Conservation (phyloP, 2,888 invertebrate genomes). For the Lutraria lutraria region DNA sequence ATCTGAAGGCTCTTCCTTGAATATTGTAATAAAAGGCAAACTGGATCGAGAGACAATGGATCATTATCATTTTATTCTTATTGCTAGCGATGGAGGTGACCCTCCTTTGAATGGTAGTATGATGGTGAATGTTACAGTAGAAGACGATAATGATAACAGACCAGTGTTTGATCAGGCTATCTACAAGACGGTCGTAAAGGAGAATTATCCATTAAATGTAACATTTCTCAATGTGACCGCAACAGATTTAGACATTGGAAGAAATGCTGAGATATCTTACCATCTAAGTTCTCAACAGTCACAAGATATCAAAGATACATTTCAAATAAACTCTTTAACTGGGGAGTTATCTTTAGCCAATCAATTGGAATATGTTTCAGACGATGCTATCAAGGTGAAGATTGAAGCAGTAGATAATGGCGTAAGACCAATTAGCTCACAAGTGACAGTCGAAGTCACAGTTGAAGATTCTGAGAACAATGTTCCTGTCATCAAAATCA, state of each 20-base stretch:
- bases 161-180: conserved; percentile 75
- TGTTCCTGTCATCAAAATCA: conserved; percentile 90
- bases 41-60: conserved; percentile 78
- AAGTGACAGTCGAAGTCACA: conserved; percentile 75
- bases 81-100: conserved; percentile 78
- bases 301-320: conserved; percentile 70
- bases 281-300: conserved; percentile 81
- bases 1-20: conserved; percentile 73
- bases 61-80: conserved; percentile 75
- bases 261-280: conserved; percentile 89
- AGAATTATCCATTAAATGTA: conserved; percentile 72
- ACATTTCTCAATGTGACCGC: conserved; percentile 90
- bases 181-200: conserved; percentile 76
- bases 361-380: conserved; percentile 75
- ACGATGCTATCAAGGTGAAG: conserved; percentile 70
- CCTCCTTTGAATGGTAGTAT: conserved; percentile 73
- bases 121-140: conserved; percentile 73
- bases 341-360: conserved; percentile 78
- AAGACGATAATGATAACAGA: conserved; percentile 81
- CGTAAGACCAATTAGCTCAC: conserved; percentile 74
- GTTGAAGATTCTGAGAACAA: conserved; percentile 97
- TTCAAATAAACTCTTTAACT: conserved; percentile 73
- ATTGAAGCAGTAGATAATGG: conserved; percentile 80
- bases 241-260: conserved; percentile 93
- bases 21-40: conserved; percentile 72